Conservation (phyloP, 2,113 vertebrate species). For the Corynorhinus townsendii region DNA sequence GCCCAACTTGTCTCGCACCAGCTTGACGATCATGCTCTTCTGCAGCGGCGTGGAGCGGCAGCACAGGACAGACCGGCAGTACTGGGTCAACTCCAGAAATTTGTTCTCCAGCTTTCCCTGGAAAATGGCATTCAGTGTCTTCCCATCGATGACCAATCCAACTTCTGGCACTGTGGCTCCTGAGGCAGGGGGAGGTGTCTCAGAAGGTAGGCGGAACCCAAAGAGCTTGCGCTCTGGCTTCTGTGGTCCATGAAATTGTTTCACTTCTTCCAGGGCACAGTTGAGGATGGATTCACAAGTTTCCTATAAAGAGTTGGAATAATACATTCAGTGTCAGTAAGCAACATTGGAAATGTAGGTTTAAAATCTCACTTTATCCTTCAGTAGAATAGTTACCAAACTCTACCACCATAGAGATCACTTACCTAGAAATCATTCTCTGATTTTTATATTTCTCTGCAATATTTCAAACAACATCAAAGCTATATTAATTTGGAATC, state of each 20-base stretch:
- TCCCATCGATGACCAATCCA: slow-evolving; percentile 90
- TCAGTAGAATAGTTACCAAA: slow-evolving; percentile 8
- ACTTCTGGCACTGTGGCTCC: slow-evolving; percentile 60
- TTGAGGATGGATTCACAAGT: slow-evolving; percentile 88
- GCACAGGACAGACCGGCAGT: slow-evolving; percentile 89
- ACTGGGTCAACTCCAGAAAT: slow-evolving; percentile 84
- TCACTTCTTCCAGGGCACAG: slow-evolving; percentile 88
- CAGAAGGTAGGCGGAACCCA: slow-evolving; percentile 33
- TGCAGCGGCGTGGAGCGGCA: slow-evolving; percentile 91
- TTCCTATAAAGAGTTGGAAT: slow-evolving; percentile 77
- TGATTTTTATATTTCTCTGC: neutral
- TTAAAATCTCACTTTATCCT: neutral
- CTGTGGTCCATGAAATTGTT: slow-evolving; percentile 62
- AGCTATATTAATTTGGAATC: neutral
- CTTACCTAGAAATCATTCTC: slow-evolving; percentile 2
- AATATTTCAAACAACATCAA: neutral
- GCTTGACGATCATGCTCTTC: slow-evolving; percentile 90
- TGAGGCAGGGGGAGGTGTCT: neutral
- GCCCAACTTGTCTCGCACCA: slow-evolving; percentile 83
- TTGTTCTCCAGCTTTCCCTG: slow-evolving; percentile 85
- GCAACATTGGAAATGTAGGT: neutral
- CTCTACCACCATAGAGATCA: neutral
- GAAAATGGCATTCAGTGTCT: slow-evolving; percentile 82
- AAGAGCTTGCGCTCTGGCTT: slow-evolving; percentile 54
- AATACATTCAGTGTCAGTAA: neutral